phyloP scores from a whole-genome alignment of 2,888 invertebrate species.

The Exephanes ischioxanthus region DNA sequence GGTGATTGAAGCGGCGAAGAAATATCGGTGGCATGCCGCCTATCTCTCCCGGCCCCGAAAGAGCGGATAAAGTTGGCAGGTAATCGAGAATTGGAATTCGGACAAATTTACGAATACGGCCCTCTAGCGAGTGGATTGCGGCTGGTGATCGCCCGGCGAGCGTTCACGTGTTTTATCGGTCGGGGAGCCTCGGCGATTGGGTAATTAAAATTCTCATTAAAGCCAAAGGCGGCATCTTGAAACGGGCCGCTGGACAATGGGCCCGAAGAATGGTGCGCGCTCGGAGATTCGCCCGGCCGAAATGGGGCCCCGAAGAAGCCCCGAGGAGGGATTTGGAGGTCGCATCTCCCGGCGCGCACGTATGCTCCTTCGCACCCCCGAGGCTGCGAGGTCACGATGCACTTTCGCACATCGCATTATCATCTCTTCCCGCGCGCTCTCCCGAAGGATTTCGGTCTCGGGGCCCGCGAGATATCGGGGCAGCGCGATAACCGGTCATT shows the following conservation, averaged over 20 bases:
- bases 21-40: not conserved
- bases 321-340: not conserved
- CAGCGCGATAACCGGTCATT: conserved; percentile 64
- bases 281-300: conserved; percentile 39
- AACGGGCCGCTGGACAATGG: conserved; percentile 75
- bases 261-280: conserved; percentile 66
- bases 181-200: conserved; percentile 68
- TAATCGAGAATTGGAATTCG: conserved; percentile 54
- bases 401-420: conserved; percentile 4
- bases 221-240: conserved; percentile 74
- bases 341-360: not conserved
- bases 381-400: not conserved
- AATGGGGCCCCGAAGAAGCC: conserved; percentile 65
- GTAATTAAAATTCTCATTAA: conserved; percentile 78
- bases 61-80: not conserved
- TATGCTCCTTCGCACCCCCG: not conserved
- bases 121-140: not conserved
- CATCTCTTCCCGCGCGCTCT: not conserved
- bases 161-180: conserved; percentile 65
- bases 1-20: not conserved
- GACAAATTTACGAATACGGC: conserved; percentile 40
- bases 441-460: not conserved
- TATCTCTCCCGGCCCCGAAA: not conserved
- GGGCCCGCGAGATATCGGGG: conserved; percentile 40
- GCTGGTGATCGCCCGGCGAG: conserved; percentile 39